Evolutionary conservation across 1,140 invertebrate genomes (phyloP).

Genomic region (Aphis gossypii): DNA sequence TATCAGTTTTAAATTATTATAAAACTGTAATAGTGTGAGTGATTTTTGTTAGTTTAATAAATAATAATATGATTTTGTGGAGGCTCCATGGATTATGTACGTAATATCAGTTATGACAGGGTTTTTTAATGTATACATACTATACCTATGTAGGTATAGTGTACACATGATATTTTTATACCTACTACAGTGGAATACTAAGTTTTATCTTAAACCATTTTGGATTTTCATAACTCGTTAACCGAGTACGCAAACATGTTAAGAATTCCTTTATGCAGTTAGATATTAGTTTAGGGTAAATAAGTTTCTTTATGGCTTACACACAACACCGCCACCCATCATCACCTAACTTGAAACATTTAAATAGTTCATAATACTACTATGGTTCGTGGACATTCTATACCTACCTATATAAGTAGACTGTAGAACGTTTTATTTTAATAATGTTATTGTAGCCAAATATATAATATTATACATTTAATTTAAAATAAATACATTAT

Average conservation of each 20-base stretch:
- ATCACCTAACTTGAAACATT: background rate
- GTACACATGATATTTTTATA: background rate
- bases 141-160: background rate
- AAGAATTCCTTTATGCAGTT: background rate
- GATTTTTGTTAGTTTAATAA: background rate
- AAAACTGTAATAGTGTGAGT: background rate
- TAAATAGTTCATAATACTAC: background rate
- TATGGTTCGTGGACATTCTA: background rate
- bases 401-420: background rate
- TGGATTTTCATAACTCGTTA: background rate
- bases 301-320: background rate
- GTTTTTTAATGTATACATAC: background rate
- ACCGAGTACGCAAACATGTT: background rate
- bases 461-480: background rate
- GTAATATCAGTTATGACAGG: background rate
- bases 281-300: background rate
- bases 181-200: background rate
- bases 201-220: background rate
- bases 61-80: background rate
- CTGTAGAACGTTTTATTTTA: background rate
- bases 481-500: background rate
- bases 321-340: background rate
- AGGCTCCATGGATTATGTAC: background rate
- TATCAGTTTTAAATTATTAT: background rate
- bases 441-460: background rate